These are phyloP conservation scores for Genyomyrus donnyi DNA, from an alignment of 2,113 vertebrate genomes.

Conservation along the genomic window DNA sequence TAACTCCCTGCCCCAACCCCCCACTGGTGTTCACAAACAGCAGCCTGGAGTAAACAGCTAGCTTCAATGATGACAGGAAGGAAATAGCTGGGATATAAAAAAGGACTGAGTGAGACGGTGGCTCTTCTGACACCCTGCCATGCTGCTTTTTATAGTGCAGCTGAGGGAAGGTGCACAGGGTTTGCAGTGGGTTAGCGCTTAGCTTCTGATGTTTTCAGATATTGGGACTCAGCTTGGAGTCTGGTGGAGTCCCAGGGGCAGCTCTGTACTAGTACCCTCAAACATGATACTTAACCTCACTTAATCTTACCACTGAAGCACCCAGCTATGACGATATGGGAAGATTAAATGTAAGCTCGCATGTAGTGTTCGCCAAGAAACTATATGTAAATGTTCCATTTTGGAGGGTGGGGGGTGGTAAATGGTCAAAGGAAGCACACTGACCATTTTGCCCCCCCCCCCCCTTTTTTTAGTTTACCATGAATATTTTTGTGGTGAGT, in stretches of 20 bases:
- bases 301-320: neutral
- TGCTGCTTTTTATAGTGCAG: constrained; percentile 9
- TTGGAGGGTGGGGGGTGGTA: neutral
- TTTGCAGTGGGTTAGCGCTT: neutral
- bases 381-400: neutral
- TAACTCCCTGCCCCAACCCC: neutral
- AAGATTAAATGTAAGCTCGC: neutral
- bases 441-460: neutral
- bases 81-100: constrained; percentile 14
- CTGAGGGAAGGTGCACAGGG: neutral
- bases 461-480: neutral
- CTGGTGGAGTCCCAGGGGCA: neutral
- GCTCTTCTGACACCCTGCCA: neutral
- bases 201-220: neutral
- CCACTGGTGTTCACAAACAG: neutral
- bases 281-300: neutral
- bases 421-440: neutral
- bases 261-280: neutral
- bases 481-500: neutral
- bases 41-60: constrained; percentile 15
- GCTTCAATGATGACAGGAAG: constrained; percentile 8
- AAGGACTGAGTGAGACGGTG: neutral
- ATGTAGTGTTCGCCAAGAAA: neutral
- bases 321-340: neutral
- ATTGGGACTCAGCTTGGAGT: neutral